These are phyloP conservation scores for Tor tambroides DNA, from an alignment of 2,113 vertebrate genomes.

Conservation along the genomic window DNA sequence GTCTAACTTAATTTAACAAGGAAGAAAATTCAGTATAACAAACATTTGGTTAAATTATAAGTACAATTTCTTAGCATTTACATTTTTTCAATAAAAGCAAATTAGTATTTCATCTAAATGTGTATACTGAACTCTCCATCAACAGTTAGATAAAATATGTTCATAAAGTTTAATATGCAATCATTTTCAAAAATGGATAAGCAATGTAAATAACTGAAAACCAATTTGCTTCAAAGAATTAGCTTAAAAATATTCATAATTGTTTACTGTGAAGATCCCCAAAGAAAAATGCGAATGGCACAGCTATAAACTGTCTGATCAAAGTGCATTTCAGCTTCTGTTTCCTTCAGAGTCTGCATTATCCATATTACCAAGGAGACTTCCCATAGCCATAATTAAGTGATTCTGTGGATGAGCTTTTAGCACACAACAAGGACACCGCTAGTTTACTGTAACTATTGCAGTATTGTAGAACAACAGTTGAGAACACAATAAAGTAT, in stretches of 20 bases:
- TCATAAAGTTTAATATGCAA: background rate
- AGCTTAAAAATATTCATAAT: background rate
- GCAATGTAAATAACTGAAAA: background rate
- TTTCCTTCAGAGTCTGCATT: background rate
- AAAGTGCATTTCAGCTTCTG: too few species aligned
- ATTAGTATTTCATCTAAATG: slow-evolving; percentile 9
- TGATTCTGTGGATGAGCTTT: slow-evolving; percentile 4
- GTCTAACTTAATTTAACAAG: background rate
- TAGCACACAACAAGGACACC: background rate
- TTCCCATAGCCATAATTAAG: background rate
- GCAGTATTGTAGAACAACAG: background rate
- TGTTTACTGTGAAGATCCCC: background rate
- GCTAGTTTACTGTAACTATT: background rate
- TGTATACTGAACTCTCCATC: background rate
- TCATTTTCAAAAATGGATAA: background rate
- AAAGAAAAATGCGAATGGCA: background rate
- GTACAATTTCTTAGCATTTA: background rate
- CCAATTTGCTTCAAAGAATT: slow-evolving; percentile 1
- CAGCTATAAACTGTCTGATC: background rate
- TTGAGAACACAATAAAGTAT: background rate
- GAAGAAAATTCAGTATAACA: background rate
- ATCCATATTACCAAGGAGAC: slow-evolving; percentile 24
- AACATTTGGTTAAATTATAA: background rate
- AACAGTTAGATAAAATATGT: background rate
- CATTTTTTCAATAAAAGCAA: background rate